A percentile compares a stretch with the other conserved stretches of the same genome.
phyloP scores from a whole-genome alignment of 1,140 invertebrate genomes.

The Alviniconcha marisindica region DNA sequence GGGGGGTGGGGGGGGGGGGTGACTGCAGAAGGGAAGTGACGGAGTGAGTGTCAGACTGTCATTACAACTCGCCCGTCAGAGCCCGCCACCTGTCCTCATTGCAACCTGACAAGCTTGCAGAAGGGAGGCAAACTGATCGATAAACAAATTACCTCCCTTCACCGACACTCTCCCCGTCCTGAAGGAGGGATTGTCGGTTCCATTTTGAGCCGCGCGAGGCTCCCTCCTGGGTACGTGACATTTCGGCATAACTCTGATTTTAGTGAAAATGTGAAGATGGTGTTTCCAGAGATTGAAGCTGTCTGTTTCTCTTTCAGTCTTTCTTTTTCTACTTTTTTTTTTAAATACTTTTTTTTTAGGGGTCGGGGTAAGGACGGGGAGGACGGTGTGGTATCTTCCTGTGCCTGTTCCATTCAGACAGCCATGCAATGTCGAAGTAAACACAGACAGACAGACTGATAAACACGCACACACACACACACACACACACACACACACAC shows the following conservation, averaged over 20 bases:
- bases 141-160: slow-evolving; percentile 31
- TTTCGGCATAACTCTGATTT: too few species aligned
- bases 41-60: neutral
- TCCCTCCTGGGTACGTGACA: neutral
- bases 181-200: neutral
- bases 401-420: too few species aligned
- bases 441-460: too few species aligned
- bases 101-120: neutral
- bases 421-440: too few species aligned
- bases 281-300: too few species aligned
- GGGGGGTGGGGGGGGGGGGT: neutral
- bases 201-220: neutral
- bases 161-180: slow-evolving; percentile 4
- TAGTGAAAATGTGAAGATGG: too few species aligned
- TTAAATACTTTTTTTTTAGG: neutral
- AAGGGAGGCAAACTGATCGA: slow-evolving; percentile 11
- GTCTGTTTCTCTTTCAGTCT: too few species aligned
- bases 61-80: neutral
- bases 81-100: neutral
- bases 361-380: neutral
- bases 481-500: too few species aligned
- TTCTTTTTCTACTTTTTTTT: neutral
- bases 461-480: too few species aligned
- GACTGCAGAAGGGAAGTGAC: neutral
- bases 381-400: neutral